Conservation (phyloP, 1,140 invertebrate species). For the Drosophila orena region DNA sequence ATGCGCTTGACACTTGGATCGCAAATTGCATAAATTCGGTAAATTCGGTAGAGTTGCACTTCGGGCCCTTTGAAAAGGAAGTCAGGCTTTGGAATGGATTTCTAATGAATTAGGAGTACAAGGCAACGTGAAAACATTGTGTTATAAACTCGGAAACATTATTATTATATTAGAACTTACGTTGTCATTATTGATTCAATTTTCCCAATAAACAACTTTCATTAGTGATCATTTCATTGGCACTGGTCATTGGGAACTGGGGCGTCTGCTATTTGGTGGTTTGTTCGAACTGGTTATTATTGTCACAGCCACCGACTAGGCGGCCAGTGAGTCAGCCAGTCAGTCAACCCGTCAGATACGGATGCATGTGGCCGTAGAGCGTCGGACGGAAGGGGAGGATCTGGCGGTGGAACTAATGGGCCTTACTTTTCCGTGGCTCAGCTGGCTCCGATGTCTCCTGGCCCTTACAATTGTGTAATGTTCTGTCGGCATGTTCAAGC, state of each 20-base stretch:
- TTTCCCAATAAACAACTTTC: not conserved
- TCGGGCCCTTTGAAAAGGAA: constrained; percentile 1
- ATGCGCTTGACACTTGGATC: constrained; percentile 52
- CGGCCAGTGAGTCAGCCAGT: constrained; percentile 52
- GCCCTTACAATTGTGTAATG: constrained; percentile 58
- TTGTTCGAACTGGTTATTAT: constrained; percentile 43
- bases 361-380: not conserved
- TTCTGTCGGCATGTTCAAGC: constrained; percentile 48
- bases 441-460: constrained; percentile 15
- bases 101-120: no score
- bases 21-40: constrained; percentile 45
- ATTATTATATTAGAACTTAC: not conserved
- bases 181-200: not conserved
- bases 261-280: constrained; percentile 4
- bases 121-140: no score
- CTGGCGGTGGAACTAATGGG: constrained; percentile 45
- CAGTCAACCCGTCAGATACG: constrained; percentile 31
- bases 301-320: constrained; percentile 33
- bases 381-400: constrained; percentile 13
- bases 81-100: not conserved
- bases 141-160: not conserved
- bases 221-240: no score
- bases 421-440: constrained; percentile 29
- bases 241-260: no score
- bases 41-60: constrained; percentile 17